phyloP scores from a whole-genome alignment of 2,113 vertebrate species.

The Scomber scombrus region DNA sequence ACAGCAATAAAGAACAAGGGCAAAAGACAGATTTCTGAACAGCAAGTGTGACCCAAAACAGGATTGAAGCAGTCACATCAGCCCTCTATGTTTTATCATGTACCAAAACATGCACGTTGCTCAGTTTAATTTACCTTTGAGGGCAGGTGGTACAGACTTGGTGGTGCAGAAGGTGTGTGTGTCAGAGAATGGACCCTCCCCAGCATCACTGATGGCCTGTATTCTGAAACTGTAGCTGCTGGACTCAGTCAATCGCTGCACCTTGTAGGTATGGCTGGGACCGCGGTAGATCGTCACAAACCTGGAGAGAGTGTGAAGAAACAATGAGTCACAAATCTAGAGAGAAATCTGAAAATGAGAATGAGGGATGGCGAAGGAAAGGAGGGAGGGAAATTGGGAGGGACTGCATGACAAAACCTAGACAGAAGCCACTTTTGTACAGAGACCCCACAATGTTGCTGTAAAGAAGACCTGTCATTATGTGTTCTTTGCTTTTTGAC shows the following conservation, averaged over 20 bases:
- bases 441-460: too few species aligned
- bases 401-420: too few species aligned
- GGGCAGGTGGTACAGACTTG: conserved; percentile 93
- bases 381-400: neutral
- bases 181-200: conserved; percentile 95
- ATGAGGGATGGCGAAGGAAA: neutral
- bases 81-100: too few species aligned
- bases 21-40: too few species aligned
- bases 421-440: too few species aligned
- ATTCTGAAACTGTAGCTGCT: conserved; percentile 96
- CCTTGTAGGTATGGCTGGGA: conserved; percentile 97
- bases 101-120: neutral
- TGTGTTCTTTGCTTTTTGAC: too few species aligned
- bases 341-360: neutral
- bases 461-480: too few species aligned
- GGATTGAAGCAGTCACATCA: neutral
- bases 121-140: conserved; percentile 89
- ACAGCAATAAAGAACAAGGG: too few species aligned
- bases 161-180: conserved; percentile 93
- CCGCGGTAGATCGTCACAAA: conserved; percentile 96
- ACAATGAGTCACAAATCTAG: conserved; percentile 3
- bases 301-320: conserved; percentile 76
- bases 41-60: neutral
- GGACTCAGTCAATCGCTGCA: conserved; percentile 94
- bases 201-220: conserved; percentile 93